Percentiles rank a stretch among this genome's conserved stretches.
These are phyloP conservation scores for Lasioglossum villosulum DNA, from an alignment of 2,888 invertebrate species.

Conservation along the genomic window DNA sequence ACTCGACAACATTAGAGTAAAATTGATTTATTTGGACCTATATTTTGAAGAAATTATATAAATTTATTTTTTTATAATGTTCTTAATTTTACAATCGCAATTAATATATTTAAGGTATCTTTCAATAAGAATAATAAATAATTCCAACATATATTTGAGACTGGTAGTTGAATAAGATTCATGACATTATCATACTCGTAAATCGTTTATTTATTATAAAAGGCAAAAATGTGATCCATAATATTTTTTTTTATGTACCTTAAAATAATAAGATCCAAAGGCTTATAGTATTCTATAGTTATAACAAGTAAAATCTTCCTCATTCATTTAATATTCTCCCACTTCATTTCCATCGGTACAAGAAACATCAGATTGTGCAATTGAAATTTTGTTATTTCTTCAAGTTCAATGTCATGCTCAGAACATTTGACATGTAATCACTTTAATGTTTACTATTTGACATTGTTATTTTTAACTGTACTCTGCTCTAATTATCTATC, in stretches of 20 bases:
- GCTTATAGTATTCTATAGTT: background rate
- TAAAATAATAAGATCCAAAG: background rate
- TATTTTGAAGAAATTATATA: background rate
- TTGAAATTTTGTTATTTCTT: background rate
- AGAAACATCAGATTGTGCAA: background rate
- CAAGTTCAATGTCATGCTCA: background rate
- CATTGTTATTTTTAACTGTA: background rate
- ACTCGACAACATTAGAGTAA: background rate
- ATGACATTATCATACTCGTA: background rate
- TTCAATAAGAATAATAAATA: background rate
- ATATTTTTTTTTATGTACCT: background rate
- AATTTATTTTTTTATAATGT: background rate
- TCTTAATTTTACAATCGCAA: background rate
- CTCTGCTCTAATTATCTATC: background rate
- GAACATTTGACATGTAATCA: background rate
- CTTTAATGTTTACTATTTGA: background rate
- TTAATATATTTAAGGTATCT: background rate
- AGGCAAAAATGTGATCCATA: background rate
- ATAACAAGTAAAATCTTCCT: too few species aligned
- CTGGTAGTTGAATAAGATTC: background rate
- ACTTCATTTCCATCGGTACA: background rate
- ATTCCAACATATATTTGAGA: background rate
- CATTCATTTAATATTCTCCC: background rate
- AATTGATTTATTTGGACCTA: background rate
- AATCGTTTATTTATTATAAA: background rate